These are phyloP conservation scores for Andinoacara biseriatus DNA, from an alignment of 2,113 vertebrate genomes.

Conservation along the genomic window DNA sequence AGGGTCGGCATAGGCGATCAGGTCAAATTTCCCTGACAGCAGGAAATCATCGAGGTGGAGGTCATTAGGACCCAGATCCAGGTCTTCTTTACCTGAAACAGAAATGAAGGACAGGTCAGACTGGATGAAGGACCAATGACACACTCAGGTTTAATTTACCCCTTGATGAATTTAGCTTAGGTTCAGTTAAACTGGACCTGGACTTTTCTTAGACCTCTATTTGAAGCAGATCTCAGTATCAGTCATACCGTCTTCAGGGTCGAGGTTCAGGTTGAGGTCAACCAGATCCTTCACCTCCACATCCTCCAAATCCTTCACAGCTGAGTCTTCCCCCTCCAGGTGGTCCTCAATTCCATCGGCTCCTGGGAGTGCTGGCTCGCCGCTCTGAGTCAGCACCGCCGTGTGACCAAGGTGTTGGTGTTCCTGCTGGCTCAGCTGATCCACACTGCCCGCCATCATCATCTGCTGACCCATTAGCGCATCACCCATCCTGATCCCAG, in stretches of 20 bases:
- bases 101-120: not conserved
- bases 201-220: not conserved
- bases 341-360: constrained; percentile 88
- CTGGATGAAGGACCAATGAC: not conserved
- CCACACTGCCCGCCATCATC: constrained; percentile 75
- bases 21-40: constrained; percentile 93
- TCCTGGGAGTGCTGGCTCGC: constrained; percentile 64
- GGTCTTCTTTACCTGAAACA: constrained; percentile 87
- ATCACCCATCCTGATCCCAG: constrained; percentile 75
- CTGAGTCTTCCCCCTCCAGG: constrained; percentile 90
- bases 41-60: constrained; percentile 95
- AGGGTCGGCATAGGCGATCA: constrained; percentile 96
- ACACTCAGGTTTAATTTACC: not conserved
- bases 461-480: constrained; percentile 74
- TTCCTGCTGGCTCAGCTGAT: constrained; percentile 73
- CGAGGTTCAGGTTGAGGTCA: constrained; percentile 94
- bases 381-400: constrained; percentile 45
- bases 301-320: constrained; percentile 93
- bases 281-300: constrained; percentile 98
- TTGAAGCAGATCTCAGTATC: not conserved
- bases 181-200: not conserved
- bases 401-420: constrained; percentile 49
- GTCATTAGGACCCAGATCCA: constrained; percentile 91
- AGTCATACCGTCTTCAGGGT: constrained; percentile 82
- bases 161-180: not conserved